These are phyloP conservation scores for Semnopithecus entellus DNA, from an alignment of 2,113 vertebrate species.

Conservation along the genomic window DNA sequence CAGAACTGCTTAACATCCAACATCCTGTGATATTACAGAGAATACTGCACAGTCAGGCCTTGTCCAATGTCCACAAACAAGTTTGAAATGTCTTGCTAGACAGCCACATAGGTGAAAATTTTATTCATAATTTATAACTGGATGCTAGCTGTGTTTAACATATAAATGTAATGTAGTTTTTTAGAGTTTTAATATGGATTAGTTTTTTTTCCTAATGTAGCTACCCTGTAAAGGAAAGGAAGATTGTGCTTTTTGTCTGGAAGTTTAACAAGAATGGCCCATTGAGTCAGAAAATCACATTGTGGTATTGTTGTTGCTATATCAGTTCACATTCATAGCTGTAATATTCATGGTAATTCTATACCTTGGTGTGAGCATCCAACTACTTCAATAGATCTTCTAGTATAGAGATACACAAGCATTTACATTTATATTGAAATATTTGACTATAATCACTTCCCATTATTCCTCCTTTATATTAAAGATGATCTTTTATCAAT, in stretches of 20 bases:
- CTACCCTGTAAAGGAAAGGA: background rate
- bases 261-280: background rate
- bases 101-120: background rate
- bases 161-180: background rate
- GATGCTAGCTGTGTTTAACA: background rate
- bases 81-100: background rate
- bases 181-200: background rate
- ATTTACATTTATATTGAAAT: background rate
- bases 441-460: background rate
- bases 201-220: background rate
- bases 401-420: background rate
- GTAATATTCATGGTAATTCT: background rate
- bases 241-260: background rate
- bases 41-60: background rate
- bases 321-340: background rate
- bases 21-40: background rate
- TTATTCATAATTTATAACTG: background rate
- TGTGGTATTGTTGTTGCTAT: background rate
- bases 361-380: background rate
- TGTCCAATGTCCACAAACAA: background rate
- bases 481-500: background rate
- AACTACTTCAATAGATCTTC: background rate
- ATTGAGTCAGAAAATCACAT: background rate
- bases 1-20: background rate
- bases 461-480: background rate